Conservation (phyloP, 2,113 vertebrate species). For the Galbula dea region DNA sequence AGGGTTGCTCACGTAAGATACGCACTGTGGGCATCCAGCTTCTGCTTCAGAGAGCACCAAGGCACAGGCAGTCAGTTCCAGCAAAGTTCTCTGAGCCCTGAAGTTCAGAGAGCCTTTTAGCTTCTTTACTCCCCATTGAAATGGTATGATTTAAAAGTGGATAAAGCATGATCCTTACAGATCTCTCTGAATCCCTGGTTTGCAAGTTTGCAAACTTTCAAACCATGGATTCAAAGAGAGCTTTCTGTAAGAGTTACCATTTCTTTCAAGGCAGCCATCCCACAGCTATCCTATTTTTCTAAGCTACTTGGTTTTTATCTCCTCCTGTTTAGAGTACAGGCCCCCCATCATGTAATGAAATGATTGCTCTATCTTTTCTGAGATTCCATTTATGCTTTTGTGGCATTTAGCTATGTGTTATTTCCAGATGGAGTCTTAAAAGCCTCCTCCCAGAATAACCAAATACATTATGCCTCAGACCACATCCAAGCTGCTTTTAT, state of each 20-base stretch:
- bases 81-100: not conserved
- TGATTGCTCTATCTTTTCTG: not conserved
- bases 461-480: not conserved
- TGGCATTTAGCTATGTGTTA: not conserved
- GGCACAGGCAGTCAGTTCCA: not conserved
- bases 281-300: not conserved
- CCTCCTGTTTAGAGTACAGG: not conserved
- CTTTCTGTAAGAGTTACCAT: not conserved
- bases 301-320: not conserved
- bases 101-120: not conserved
- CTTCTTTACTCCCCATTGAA: not conserved
- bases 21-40: not conserved
- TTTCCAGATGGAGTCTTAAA: not conserved
- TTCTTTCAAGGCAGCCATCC: not conserved
- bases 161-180: not conserved
- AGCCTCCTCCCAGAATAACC: not conserved
- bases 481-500: not conserved
- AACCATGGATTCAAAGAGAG: not conserved
- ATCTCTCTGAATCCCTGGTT: not conserved
- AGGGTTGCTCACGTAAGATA: not conserved
- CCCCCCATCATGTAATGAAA: not conserved
- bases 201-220: not conserved
- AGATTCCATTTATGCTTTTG: not conserved
- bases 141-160: not conserved
- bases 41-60: not conserved